Evolutionary conservation across 2,113 vertebrate genomes (phyloP).

Genomic region (Dryoscopus gambensis): DNA sequence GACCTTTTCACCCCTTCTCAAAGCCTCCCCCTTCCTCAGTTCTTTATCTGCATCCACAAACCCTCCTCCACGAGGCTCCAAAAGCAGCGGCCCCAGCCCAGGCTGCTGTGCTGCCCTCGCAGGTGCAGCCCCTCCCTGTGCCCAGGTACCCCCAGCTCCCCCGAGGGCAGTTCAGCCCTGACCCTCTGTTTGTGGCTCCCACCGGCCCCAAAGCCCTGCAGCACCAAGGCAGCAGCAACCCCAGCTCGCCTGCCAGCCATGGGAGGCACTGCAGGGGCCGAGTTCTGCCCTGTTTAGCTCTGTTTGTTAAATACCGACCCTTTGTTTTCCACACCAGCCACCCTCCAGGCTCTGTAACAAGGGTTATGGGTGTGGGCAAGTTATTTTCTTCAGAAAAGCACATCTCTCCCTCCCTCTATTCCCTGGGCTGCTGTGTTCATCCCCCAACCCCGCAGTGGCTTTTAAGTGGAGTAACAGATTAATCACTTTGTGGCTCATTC

Average conservation of each 20-base stretch:
- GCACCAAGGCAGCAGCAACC: neutral
- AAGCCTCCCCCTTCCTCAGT: neutral
- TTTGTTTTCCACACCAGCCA: neutral
- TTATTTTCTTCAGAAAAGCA: neutral
- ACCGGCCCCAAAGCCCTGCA: fast-evolving
- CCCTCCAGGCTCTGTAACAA: neutral
- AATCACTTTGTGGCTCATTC: neutral
- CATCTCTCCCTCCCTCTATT: neutral
- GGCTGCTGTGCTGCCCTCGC: neutral
- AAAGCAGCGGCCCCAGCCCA: neutral
- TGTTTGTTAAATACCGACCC: neutral
- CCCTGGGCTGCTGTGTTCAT: neutral
- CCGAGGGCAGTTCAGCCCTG: neutral
- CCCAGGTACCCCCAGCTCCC: fast-evolving
- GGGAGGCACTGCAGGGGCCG: neutral
- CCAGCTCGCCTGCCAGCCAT: neutral
- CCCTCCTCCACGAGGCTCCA: fast-evolving
- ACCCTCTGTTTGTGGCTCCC: neutral
- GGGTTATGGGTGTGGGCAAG: fast-evolving
- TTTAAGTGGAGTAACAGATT: neutral
- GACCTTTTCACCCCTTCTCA: neutral
- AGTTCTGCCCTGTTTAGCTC: neutral
- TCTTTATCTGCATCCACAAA: neutral
- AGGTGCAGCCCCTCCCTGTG: fast-evolving
- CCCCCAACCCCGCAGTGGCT: fast-evolving